Conservation (phyloP, 2,113 vertebrate genomes). For the Proteles cristata region DNA sequence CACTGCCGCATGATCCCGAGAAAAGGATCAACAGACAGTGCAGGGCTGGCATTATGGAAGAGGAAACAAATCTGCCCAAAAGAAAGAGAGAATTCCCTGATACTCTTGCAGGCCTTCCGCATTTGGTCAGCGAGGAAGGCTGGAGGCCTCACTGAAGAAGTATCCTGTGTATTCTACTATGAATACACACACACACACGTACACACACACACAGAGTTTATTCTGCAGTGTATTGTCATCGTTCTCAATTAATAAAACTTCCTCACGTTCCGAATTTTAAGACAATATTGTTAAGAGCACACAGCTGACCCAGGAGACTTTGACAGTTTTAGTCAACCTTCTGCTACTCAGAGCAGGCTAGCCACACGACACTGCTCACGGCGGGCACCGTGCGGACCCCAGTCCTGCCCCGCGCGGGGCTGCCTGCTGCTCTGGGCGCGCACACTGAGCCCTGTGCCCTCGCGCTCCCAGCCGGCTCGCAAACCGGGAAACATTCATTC, state of each 20-base stretch:
- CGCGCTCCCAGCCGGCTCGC: not conserved
- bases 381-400: not conserved
- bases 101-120: not conserved
- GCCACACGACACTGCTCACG: not conserved
- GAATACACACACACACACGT: not conserved
- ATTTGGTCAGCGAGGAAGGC: slow-evolving; percentile 3
- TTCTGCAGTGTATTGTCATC: not conserved
- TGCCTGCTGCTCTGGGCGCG: not conserved
- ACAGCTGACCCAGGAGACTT: not conserved
- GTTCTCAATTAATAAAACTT: not conserved
- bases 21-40: not conserved
- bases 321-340: not conserved
- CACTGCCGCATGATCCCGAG: not conserved
- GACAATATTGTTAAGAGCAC: not conserved
- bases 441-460: not conserved
- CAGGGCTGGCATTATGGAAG: not conserved
- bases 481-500: not conserved
- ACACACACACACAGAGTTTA: not conserved
- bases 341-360: not conserved
- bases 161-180: not conserved
- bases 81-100: not conserved
- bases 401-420: fast-evolving
- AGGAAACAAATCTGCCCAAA: not conserved
- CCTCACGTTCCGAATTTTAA: not conserved
- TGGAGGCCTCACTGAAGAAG: not conserved